Percentiles rank a stretch among this genome's conserved stretches.
phyloP scores from a whole-genome alignment of 1,140 invertebrate species.

The Eupristina koningsbergeri region DNA sequence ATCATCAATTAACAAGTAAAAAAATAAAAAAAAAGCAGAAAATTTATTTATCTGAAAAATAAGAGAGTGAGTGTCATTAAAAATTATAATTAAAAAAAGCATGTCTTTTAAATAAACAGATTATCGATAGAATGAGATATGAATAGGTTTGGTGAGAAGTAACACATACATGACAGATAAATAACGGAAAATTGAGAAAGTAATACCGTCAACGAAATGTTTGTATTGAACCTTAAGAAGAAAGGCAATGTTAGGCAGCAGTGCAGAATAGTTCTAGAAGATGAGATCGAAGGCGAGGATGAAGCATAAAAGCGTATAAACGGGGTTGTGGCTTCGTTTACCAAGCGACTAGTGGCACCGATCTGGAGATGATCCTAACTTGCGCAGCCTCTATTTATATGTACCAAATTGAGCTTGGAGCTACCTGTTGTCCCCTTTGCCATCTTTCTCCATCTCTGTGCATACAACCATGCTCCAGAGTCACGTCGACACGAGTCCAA shows the following conservation, averaged over 20 bases:
- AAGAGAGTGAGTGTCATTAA: too few species aligned
- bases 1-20: too few species aligned
- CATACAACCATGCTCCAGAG: background rate
- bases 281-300: constrained; percentile 20
- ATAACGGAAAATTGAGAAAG: background rate
- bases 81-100: too few species aligned
- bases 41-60: too few species aligned
- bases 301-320: background rate
- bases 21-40: too few species aligned
- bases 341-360: background rate
- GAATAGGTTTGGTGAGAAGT: background rate
- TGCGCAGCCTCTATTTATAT: constrained; percentile 17
- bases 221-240: background rate
- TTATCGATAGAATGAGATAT: too few species aligned
- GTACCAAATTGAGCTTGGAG: background rate
- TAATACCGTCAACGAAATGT: background rate
- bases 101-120: too few species aligned
- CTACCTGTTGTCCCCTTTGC: constrained; percentile 4
- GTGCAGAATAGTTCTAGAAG: background rate
- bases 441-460: background rate
- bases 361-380: background rate
- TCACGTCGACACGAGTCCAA: background rate
- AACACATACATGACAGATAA: too few species aligned
- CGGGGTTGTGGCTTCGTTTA: background rate
- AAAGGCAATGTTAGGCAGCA: background rate